Conservation (phyloP, 2,113 vertebrate genomes). For the Chionis minor region DNA sequence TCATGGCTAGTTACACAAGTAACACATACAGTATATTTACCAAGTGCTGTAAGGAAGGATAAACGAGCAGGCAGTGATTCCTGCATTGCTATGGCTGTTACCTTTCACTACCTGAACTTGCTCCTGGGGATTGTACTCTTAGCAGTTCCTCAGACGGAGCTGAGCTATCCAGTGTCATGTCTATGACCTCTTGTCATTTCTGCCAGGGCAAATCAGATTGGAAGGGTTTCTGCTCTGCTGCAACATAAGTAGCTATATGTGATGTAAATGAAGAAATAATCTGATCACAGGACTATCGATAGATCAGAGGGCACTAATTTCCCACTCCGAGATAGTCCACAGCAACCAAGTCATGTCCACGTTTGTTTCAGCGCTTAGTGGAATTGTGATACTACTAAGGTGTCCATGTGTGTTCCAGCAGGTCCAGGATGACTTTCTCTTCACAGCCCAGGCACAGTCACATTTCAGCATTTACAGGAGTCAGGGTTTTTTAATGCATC, state of each 20-base stretch:
- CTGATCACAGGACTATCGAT: neutral
- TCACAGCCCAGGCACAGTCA: neutral
- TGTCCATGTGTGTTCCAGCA: neutral
- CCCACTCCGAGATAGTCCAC: neutral
- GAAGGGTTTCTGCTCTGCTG: neutral
- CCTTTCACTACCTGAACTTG: neutral
- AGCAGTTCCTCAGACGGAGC: neutral
- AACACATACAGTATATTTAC: neutral
- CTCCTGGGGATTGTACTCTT: neutral
- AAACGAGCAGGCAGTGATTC: neutral
- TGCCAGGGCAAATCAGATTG: neutral
- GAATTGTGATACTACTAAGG: neutral
- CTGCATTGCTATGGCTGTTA: neutral
- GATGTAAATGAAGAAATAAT: neutral
- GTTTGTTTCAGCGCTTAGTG: neutral
- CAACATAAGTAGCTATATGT: neutral
- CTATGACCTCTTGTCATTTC: neutral
- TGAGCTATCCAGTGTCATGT: neutral
- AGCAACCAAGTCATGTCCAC: neutral
- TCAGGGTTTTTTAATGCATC: neutral
- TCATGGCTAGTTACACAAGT: accelerated
- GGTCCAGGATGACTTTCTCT: neutral
- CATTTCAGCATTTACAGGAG: neutral
- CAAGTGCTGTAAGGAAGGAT: neutral
- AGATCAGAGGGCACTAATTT: neutral